Percentiles rank a stretch among this genome's conserved stretches.
phyloP scores from a whole-genome alignment of 2,888 invertebrate genomes.

The Xestia ashworthii region DNA sequence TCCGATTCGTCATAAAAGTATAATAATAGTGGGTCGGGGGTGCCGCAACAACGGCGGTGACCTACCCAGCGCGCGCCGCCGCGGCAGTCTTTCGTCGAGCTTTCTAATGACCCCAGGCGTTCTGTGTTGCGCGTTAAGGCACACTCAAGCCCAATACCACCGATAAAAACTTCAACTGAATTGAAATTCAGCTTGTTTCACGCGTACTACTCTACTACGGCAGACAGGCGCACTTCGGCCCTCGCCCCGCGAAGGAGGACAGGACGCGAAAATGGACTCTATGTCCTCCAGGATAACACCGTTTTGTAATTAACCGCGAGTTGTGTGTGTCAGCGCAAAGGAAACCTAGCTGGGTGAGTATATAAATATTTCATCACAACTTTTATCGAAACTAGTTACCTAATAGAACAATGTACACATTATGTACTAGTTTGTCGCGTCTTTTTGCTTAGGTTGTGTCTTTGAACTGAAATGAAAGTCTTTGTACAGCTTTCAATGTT shows the following conservation, averaged over 20 bases:
- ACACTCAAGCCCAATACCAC: conserved; percentile 75
- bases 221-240: conserved; percentile 82
- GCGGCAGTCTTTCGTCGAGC: conserved; percentile 89
- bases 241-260: conserved; percentile 63
- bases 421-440: conserved; percentile 26
- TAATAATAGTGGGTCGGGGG: conserved; percentile 90
- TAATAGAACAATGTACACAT: conserved; percentile 39
- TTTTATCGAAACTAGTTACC: conserved; percentile 65
- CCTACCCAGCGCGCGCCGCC: conserved; percentile 88
- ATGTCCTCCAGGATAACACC: conserved; percentile 80
- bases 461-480: conserved; percentile 25
- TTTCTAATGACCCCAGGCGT: conserved; percentile 90
- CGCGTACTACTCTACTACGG: conserved; percentile 76
- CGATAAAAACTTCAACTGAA: conserved; percentile 79
- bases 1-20: conserved; percentile 90
- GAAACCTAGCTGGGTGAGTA: conserved; percentile 79
- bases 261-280: conserved; percentile 85
- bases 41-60: conserved; percentile 89
- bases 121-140: conserved; percentile 83
- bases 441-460: conserved; percentile 32
- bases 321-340: conserved; percentile 76
- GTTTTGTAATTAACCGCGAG: conserved; percentile 83
- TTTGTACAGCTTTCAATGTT: conserved; percentile 34
- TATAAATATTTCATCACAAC: conserved; percentile 74
- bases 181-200: conserved; percentile 80